Evolutionary conservation across 2,113 vertebrate genomes (phyloP).

Genomic region (Rhagologus leucostigma): DNA sequence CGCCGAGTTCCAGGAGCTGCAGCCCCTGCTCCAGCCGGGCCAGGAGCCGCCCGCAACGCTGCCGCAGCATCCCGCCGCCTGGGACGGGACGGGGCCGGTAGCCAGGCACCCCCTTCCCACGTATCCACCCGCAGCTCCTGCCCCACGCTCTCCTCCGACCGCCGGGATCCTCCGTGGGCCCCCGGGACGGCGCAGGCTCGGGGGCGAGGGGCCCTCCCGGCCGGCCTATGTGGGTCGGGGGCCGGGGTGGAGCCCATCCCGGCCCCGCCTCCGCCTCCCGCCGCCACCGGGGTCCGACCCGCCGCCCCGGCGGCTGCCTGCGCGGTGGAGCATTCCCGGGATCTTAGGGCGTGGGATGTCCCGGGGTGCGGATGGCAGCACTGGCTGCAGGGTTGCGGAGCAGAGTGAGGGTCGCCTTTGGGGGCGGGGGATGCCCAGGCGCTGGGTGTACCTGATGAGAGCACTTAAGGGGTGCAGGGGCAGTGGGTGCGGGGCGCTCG

Average conservation of each 20-base stretch:
- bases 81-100: background rate
- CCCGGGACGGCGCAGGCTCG: background rate
- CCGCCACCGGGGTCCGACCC: background rate
- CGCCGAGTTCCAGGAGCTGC: slow-evolving; percentile 19
- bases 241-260: slow-evolving; percentile 11
- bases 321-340: background rate
- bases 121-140: background rate
- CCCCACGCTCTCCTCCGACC: background rate
- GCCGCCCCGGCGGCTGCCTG: background rate
- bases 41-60: background rate
- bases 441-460: background rate
- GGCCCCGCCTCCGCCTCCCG: background rate
- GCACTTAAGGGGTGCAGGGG: background rate
- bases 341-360: background rate
- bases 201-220: background rate
- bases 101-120: background rate
- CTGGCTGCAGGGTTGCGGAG: background rate
- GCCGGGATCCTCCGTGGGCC: background rate
- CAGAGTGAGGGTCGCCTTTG: background rate
- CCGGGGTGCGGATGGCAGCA: background rate
- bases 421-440: background rate
- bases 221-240: slow-evolving; percentile 13
- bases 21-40: slow-evolving; percentile 1
- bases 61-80: slow-evolving; percentile 12
- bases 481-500: too few relatives aligned